Base-by-base conservation (phyloP, 2,113 vertebrate species). In the Upupa epops region DNA sequence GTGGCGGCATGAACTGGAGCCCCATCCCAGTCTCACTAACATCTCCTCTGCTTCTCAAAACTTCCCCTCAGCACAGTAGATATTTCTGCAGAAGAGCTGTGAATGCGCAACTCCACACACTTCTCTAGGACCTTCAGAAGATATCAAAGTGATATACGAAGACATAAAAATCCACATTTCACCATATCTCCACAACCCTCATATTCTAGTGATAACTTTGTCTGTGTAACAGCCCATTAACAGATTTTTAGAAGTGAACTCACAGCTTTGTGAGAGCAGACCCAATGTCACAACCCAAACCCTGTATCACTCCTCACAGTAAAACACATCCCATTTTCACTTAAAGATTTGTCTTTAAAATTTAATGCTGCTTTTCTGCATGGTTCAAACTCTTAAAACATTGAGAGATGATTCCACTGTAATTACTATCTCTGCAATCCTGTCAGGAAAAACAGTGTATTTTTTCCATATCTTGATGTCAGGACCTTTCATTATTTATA, bases 1-100 rank as follows among this genome's bases (percentile, higher is more conserved):
- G 32, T 0, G 1, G 42, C 32, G 71, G 34, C 17, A 40, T 26
- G n/a, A 4, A 1, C 61, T 28, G 52, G 2, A 25, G 11, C 6
- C 51, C 31, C 5, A 3, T 8, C 22, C 37, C 32, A 36, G 46
- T 20, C 24, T 60, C 2, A 0, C 7, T 17, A 4, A 2, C 26
- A 74, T 70, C 13, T 66, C n/a, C 25, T 4, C 22, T 26, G 22
- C 8, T 60, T 15, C 56, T 21, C 59, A 84, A 9, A 63, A 36
- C 10, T 15, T 21, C 36, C n/a, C 11, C 29, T 55, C 29, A 29
- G 28, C 6, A 3, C 4, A 8, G 17, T 19, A 86, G 48, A 8
- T 60, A 65, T 34, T 73, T 83, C 74, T 87, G 42, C 52, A 91
- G 8, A 5, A 58, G 24, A 55, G 19, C 25, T 71, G 22, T 40